A percentile compares a stretch with the other conserved stretches of the same genome.
phyloP scores from a whole-genome alignment of 2,113 vertebrate species.

The Gulo gulo region DNA sequence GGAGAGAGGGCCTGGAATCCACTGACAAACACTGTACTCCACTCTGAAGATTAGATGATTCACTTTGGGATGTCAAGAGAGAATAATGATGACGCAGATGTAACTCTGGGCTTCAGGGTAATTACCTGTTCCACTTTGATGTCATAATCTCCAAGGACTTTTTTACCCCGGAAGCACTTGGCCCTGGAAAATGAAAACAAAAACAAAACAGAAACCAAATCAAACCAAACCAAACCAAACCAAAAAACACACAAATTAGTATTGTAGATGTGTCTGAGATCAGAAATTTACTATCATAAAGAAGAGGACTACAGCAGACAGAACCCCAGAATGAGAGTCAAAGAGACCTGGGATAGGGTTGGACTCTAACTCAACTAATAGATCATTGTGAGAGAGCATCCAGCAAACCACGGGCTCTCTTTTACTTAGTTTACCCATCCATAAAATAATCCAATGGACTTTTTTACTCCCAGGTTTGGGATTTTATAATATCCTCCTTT shows the following conservation, averaged over 20 bases:
- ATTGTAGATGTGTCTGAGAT: not conserved
- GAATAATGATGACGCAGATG: not conserved
- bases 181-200: slow-evolving; percentile 84
- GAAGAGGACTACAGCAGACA: not conserved
- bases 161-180: slow-evolving; percentile 97
- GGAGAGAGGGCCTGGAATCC: not conserved
- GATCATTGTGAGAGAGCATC: not conserved
- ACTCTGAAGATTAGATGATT: not conserved
- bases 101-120: not conserved
- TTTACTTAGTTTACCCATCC: not conserved
- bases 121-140: slow-evolving; percentile 97
- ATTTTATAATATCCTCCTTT: not conserved
- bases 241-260: slow-evolving; percentile 23
- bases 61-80: not conserved
- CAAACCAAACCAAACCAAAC: no score
- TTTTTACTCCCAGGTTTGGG: not conserved
- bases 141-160: slow-evolving; percentile 94
- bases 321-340: not conserved
- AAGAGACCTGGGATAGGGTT: not conserved
- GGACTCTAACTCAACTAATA: not conserved
- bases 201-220: no score
- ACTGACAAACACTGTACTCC: not conserved
- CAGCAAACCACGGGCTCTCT: not conserved
- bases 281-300: not conserved
- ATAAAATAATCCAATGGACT: not conserved